Evolutionary conservation across 2,113 vertebrate genomes (phyloP).

Genomic region (Cochlearius cochlearius): DNA sequence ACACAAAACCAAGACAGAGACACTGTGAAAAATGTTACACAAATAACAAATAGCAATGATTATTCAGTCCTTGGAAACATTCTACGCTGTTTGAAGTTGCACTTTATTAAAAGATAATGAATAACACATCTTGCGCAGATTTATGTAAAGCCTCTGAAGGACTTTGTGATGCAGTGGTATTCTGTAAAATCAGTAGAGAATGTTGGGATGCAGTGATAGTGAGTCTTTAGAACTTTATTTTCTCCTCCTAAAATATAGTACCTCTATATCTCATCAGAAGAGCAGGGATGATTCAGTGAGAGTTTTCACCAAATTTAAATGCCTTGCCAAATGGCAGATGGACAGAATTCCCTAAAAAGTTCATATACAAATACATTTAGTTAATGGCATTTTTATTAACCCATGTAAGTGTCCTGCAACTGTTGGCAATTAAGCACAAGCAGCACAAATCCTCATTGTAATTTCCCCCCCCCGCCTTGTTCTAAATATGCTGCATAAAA

Average conservation of each 20-base stretch:
- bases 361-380: not conserved
- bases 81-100: not conserved
- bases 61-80: not conserved
- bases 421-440: not conserved
- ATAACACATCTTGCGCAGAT: not conserved
- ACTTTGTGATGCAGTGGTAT: not conserved
- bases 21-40: not conserved
- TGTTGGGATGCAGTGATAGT: not conserved
- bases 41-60: not conserved
- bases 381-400: not conserved
- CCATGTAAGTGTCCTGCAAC: not conserved
- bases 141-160: not conserved
- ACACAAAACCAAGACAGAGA: not conserved
- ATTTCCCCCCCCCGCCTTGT: not conserved
- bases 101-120: not conserved
- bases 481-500: not conserved
- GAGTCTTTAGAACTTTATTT: not conserved
- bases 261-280: not conserved
- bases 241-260: not conserved
- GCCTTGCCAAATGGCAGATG: not conserved
- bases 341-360: not conserved
- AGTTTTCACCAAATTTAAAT: not conserved
- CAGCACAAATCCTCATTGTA: not conserved
- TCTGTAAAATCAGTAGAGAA: not conserved
- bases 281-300: not conserved